These are phyloP conservation scores for Eleutherodactylus coqui DNA, from an alignment of 2,797 vertebrate species.

Conservation along the genomic window DNA sequence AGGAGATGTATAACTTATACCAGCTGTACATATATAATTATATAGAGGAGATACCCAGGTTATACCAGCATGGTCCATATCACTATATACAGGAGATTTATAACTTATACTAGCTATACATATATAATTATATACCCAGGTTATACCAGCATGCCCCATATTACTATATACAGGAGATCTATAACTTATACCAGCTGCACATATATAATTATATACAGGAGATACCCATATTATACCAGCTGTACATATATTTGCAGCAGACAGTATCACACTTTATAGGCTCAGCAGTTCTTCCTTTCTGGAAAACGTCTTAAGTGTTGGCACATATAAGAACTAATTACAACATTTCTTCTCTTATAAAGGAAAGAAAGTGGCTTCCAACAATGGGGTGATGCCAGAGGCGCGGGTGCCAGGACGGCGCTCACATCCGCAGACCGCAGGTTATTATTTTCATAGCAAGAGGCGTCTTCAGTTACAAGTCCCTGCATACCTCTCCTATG, in stretches of 20 bases:
- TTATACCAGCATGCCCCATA: not conserved
- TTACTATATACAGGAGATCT: not conserved
- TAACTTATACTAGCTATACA: not conserved
- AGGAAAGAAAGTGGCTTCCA: not conserved
- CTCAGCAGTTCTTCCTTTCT: not conserved
- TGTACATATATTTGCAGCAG: not conserved
- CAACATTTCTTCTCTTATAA: constrained; percentile 4
- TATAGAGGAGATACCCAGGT: not conserved
- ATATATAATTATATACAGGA: not conserved
- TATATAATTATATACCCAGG: not conserved
- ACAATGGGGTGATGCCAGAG: not conserved
- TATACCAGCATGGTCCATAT: not conserved
- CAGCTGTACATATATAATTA: not conserved
- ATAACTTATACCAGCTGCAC: not conserved
- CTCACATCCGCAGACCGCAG: constrained; percentile 11
- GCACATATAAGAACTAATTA: not conserved
- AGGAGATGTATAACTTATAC: not conserved
- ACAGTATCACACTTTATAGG: not conserved
- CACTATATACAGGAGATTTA: not conserved
- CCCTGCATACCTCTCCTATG: not conserved
- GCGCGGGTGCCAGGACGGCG: not conserved
- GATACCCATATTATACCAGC: not conserved
- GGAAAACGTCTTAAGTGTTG: not conserved
- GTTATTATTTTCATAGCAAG: not conserved
- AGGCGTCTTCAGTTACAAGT: constrained; percentile 4